Conservation (phyloP, 2,888 invertebrate genomes). For the Melipona beecheii region DNA sequence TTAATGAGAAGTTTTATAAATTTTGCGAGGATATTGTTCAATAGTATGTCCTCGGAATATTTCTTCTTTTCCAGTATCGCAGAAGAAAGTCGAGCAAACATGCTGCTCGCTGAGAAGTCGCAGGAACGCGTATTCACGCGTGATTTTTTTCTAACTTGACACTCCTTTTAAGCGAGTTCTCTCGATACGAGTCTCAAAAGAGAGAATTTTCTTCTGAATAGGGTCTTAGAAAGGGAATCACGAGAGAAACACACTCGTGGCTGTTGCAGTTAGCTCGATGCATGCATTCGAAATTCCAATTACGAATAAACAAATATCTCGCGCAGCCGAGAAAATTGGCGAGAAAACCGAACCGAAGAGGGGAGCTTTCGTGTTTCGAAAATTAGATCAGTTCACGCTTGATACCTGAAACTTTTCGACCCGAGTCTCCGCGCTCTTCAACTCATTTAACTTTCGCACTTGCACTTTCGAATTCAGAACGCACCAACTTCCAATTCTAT, state of each 20-base stretch:
- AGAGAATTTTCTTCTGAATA: neutral
- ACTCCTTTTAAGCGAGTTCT: neutral
- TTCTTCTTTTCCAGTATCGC: neutral
- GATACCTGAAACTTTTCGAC: neutral
- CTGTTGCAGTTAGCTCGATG: neutral
- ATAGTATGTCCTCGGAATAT: neutral
- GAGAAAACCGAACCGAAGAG: too few species aligned
- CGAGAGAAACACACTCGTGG: neutral
- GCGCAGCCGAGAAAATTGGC: too few species aligned
- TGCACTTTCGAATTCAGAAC: slow-evolving; percentile 18
- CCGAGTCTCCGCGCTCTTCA: neutral
- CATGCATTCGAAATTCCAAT: neutral
- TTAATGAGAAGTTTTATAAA: too few species aligned
- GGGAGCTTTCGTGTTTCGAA: neutral
- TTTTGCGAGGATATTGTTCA: too few species aligned
- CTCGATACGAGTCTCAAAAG: neutral
- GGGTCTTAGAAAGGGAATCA: neutral
- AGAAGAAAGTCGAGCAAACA: neutral
- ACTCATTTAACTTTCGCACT: slow-evolving; percentile 25
- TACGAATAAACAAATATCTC: neutral
- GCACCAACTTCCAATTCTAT: slow-evolving; percentile 1
- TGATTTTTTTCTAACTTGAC: neutral
- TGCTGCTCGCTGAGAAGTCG: neutral
- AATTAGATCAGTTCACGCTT: slow-evolving; percentile 6
- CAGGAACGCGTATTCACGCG: too few species aligned